phyloP scores from a whole-genome alignment of 2,113 vertebrate genomes.

The Gasterosteus nipponicus region DNA sequence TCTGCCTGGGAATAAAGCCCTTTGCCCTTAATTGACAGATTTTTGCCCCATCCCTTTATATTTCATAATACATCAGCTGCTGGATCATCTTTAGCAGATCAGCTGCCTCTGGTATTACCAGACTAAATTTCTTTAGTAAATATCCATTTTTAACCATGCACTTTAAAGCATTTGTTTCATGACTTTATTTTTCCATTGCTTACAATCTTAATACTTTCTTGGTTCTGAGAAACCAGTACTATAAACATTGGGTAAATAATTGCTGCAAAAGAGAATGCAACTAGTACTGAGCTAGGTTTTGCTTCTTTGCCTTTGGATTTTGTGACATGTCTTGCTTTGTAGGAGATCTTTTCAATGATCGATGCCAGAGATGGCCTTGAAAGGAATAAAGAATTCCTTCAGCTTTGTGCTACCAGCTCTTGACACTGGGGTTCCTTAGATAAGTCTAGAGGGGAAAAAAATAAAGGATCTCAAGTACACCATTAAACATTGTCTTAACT shows the following conservation, averaged over 20 bases:
- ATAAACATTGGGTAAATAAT: background rate
- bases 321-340: slow-evolving; percentile 44
- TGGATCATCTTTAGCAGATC: too few relatives aligned
- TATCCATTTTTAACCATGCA: too few relatives aligned
- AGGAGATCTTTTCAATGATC: slow-evolving; percentile 84
- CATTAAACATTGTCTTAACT: slow-evolving; percentile 78
- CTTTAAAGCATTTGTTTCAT: too few relatives aligned
- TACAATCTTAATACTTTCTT: too few relatives aligned
- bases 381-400: slow-evolving; percentile 74
- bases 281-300: background rate
- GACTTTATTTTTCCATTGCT: too few relatives aligned
- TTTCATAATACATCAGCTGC: too few relatives aligned
- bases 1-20: background rate
- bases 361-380: slow-evolving; percentile 83
- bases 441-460: slow-evolving; percentile 77
- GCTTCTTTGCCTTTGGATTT: background rate
- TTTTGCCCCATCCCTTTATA: background rate
- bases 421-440: slow-evolving; percentile 82
- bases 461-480: slow-evolving; percentile 80
- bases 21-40: background rate
- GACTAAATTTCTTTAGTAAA: too few relatives aligned
- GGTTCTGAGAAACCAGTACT: too few relatives aligned
- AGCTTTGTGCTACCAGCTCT: slow-evolving; percentile 81
- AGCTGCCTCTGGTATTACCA: too few relatives aligned
- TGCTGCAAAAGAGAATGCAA: background rate